phyloP scores from a whole-genome alignment of 2,888 invertebrate genomes.

The Sesamia inferens region DNA sequence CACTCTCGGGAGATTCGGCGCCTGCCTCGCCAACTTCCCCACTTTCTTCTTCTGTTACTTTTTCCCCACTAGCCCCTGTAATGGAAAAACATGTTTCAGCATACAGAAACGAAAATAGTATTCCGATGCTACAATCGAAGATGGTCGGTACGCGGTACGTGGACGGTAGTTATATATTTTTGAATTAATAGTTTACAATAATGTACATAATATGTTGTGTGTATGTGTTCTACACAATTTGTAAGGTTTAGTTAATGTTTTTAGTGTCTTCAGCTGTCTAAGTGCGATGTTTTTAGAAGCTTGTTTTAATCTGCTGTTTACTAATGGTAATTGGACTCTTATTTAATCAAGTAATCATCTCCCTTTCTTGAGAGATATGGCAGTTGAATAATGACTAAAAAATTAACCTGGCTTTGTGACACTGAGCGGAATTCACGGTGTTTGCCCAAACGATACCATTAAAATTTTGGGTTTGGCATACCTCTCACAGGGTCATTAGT shows the following conservation, averaged over 20 bases:
- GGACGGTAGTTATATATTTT: too few relatives aligned
- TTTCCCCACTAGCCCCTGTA: constrained; percentile 79
- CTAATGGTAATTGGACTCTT: too few relatives aligned
- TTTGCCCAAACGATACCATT: background rate
- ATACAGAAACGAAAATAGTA: background rate
- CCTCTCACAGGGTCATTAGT: constrained; percentile 77
- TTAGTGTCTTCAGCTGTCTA: too few relatives aligned
- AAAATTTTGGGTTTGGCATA: constrained; percentile 42
- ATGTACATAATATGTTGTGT: background rate
- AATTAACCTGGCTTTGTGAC: background rate
- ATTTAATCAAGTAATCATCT: background rate
- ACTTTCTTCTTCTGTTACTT: constrained; percentile 83
- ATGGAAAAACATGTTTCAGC: constrained; percentile 32
- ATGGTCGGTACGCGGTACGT: too few relatives aligned
- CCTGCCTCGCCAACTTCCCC: constrained; percentile 92
- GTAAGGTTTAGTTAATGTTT: too few relatives aligned
- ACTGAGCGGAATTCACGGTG: background rate
- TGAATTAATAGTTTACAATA: background rate
- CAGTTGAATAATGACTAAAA: background rate
- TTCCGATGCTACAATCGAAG: background rate
- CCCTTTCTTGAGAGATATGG: too few relatives aligned
- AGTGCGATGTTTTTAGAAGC: too few relatives aligned
- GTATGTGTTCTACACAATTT: background rate
- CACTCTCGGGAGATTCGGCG: constrained; percentile 93
- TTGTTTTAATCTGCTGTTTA: background rate